Conservation (phyloP, 37 sponge, comb jelly and placozoan species). For the Cliona cf. orientalis region DNA sequence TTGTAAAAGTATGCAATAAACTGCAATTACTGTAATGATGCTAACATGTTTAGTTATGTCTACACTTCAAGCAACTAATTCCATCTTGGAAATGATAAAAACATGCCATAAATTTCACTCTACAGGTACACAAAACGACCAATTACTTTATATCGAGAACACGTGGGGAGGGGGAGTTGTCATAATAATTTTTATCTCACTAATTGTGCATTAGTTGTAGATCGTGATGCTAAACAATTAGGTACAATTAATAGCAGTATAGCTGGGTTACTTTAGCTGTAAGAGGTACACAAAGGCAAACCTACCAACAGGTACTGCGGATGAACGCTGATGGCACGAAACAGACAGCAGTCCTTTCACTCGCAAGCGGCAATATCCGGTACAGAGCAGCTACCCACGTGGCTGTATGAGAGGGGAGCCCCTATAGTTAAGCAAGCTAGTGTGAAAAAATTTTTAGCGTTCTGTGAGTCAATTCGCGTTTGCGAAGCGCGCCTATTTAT, state of each 20-base stretch:
- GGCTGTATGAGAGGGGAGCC: neutral
- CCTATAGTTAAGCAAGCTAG: neutral
- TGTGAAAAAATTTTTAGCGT: neutral
- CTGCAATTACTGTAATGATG: too few relatives aligned
- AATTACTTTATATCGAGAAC: neutral
- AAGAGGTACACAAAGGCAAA: neutral
- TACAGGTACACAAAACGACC: slow-evolving; percentile 1
- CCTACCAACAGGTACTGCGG: too few relatives aligned
- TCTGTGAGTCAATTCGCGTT: neutral
- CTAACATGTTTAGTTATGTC: neutral
- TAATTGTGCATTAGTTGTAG: neutral
- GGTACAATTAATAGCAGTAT: neutral
- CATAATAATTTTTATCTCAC: neutral
- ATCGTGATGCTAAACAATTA: neutral
- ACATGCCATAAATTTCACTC: neutral
- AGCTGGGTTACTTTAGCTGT: neutral
- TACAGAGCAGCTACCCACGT: neutral
- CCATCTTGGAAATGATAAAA: neutral
- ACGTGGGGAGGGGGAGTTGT: neutral
- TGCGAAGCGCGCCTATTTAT: neutral
- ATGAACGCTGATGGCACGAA: too few relatives aligned
- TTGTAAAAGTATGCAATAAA: neutral
- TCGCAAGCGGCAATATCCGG: neutral
- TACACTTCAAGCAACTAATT: neutral
- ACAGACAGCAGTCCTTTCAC: neutral